These are phyloP conservation scores for Cydia fagiglandana DNA, from an alignment of 1,140 invertebrate species.

Conservation along the genomic window DNA sequence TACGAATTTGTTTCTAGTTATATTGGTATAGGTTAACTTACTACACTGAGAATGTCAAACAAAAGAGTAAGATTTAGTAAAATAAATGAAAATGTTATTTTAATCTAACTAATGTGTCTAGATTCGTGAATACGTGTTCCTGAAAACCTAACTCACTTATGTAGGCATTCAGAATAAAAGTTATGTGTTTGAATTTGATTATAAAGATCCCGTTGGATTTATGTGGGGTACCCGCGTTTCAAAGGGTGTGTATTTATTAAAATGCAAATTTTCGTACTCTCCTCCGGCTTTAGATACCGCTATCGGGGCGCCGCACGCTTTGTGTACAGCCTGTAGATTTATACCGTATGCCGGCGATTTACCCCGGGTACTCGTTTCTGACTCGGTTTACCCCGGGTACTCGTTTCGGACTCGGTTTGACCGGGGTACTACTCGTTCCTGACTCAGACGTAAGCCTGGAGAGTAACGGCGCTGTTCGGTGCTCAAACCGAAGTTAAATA, in stretches of 20 bases:
- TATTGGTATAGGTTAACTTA: too few relatives aligned
- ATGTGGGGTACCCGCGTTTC: constrained; percentile 63
- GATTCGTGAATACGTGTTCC: not conserved
- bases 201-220: constrained; percentile 75
- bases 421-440: constrained; percentile 47
- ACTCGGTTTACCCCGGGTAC: constrained; percentile 48
- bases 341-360: constrained; percentile 62
- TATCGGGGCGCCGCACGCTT: constrained; percentile 73
- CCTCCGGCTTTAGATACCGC: constrained; percentile 70
- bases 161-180: constrained; percentile 66
- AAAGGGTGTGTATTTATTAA: constrained; percentile 80
- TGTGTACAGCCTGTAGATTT: constrained; percentile 75
- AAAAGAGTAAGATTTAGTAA: not conserved
- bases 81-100: not conserved
- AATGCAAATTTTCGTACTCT: constrained; percentile 76
- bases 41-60: too few relatives aligned
- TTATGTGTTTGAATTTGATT: constrained; percentile 78
- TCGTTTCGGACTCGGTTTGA: constrained; percentile 45
- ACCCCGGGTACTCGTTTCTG: constrained; percentile 50
- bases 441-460: not conserved
- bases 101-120: not conserved
- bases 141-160: constrained; percentile 27
- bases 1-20: too few relatives aligned
- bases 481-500: not conserved
- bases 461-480: not conserved